phyloP scores from a whole-genome alignment of 2,888 invertebrate genomes.

The Anoncus sp. region DNA sequence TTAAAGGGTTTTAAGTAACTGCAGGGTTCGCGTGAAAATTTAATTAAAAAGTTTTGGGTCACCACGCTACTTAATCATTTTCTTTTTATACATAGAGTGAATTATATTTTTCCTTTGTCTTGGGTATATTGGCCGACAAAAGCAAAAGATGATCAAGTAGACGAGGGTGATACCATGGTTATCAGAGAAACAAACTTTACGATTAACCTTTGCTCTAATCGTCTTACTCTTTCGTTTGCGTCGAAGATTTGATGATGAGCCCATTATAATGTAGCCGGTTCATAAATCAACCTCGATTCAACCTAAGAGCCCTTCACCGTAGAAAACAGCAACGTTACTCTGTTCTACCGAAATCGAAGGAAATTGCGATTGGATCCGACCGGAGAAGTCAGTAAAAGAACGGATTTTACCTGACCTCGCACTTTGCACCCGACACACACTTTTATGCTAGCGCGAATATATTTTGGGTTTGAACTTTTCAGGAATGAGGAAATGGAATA shows the following conservation, averaged over 20 bases:
- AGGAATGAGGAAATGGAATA: conserved; percentile 34
- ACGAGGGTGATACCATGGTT: neutral
- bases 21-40: conserved; percentile 8
- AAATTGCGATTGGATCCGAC: conserved; percentile 77
- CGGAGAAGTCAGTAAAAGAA: conserved; percentile 57
- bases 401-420: conserved; percentile 29
- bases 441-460: conserved; percentile 27
- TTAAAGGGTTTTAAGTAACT: conserved; percentile 9
- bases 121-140: neutral
- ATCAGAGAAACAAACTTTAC: conserved; percentile 7
- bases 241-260: conserved; percentile 66
- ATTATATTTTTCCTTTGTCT: neutral
- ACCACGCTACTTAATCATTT: neutral
- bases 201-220: neutral
- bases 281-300: conserved; percentile 56
- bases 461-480: conserved; percentile 45
- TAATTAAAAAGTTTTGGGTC: conserved; percentile 20
- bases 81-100: neutral
- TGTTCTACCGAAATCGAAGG: conserved; percentile 64
- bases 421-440: conserved; percentile 28
- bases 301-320: conserved; percentile 52
- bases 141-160: neutral
- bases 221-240: neutral
- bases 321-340: conserved; percentile 43
- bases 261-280: conserved; percentile 51